A percentile compares a stretch with the other conserved stretches of the same genome.
These are phyloP conservation scores for Cynodonichthys magdalenae DNA, from an alignment of 2,797 vertebrate species.

Conservation along the genomic window DNA sequence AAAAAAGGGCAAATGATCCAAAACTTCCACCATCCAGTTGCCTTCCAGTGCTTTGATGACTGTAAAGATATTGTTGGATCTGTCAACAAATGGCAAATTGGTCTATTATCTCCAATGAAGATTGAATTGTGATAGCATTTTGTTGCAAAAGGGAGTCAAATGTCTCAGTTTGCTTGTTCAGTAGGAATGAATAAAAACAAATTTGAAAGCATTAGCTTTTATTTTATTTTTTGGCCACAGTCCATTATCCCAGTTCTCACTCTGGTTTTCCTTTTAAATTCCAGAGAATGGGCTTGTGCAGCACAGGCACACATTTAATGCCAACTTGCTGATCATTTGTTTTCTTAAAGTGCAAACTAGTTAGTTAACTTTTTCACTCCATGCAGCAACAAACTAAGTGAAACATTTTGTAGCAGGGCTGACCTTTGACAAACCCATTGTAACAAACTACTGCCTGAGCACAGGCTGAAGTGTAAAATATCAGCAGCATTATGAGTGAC, in stretches of 20 bases:
- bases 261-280: constrained; percentile 34
- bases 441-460: constrained; percentile 38
- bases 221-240: constrained; percentile 42
- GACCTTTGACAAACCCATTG: constrained; percentile 43
- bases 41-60: constrained; percentile 75
- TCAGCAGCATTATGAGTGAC: constrained; percentile 18
- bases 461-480: constrained; percentile 25
- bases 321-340: constrained; percentile 27
- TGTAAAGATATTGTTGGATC: constrained; percentile 63
- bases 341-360: constrained; percentile 29
- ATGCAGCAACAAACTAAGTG: constrained; percentile 41
- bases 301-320: constrained; percentile 1
- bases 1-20: constrained; percentile 68
- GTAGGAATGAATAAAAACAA: constrained; percentile 63
- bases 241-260: constrained; percentile 33
- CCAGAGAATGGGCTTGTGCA: constrained; percentile 13
- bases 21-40: constrained; percentile 70
- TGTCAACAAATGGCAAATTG: constrained; percentile 78
- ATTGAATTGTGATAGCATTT: constrained; percentile 68
- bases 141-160: constrained; percentile 55
- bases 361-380: constrained; percentile 19
- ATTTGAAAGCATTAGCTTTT: constrained; percentile 63
- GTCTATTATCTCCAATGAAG: constrained; percentile 73
- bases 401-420: constrained; percentile 40
- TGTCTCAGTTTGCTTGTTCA: constrained; percentile 61